phyloP scores from a whole-genome alignment of 1,140 invertebrate genomes.

The Amyelois transitella region DNA sequence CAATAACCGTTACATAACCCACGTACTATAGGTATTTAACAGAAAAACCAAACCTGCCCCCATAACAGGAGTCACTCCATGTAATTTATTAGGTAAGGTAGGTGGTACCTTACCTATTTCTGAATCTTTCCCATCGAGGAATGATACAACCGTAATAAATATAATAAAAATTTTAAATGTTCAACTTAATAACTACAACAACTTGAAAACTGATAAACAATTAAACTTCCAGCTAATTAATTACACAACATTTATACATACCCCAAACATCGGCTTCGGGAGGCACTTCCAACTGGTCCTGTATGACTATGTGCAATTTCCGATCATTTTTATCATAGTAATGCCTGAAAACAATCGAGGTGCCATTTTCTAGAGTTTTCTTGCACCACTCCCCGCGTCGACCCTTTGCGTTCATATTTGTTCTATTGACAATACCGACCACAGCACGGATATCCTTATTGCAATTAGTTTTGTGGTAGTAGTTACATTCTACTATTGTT shows the following conservation, averaged over 20 bases:
- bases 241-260: slow-evolving; percentile 39
- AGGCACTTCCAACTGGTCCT: slow-evolving; percentile 38
- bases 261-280: slow-evolving; percentile 36
- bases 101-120: no score
- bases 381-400: slow-evolving; percentile 34
- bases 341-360: slow-evolving; percentile 38
- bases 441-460: slow-evolving; percentile 62
- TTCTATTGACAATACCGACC: slow-evolving; percentile 29
- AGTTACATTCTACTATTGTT: slow-evolving; percentile 80
- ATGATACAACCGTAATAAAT: no score
- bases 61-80: no score
- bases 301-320: slow-evolving; percentile 31
- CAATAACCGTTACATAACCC: no score
- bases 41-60: no score
- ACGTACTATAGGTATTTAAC: no score
- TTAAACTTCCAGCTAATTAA: no score
- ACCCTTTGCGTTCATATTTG: slow-evolving; percentile 30
- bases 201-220: not conserved
- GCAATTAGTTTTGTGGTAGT: slow-evolving; percentile 71
- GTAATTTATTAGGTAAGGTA: no score
- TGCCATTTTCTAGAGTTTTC: slow-evolving; percentile 30
- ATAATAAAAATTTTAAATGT: no score
- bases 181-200: no score
- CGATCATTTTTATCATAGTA: slow-evolving; percentile 21
- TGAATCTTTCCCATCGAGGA: no score